Base-by-base conservation (phyloP, 2,888 invertebrate species). In the Diloba caeruleocephala region DNA sequence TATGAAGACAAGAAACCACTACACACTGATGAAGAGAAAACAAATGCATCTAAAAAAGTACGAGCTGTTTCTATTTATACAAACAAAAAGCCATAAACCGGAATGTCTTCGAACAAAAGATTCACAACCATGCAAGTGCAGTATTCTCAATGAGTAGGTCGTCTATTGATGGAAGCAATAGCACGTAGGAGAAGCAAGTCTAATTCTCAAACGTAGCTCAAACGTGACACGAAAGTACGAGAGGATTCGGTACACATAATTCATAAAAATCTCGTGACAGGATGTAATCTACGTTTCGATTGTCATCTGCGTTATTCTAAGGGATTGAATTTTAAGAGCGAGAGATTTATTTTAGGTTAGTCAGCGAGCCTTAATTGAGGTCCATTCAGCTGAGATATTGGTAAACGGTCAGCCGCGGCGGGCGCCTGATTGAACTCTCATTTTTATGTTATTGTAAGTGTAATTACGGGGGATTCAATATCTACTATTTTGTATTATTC, bases 371-470 rank as follows among this genome's bases (percentile, higher is more conserved):
- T 85, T 89, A 89, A 89, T 90, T 89, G 88, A 81, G 82, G 78
- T 76, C 84, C 76, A 87, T 89, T 90, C 85, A 89, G 71, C 75
- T 79, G 82, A 81, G 80, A 83, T 86, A 88, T 89, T 87, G 85
- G 81, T 81, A 81, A 82, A 79, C 79, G 84, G 82, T 79, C 84
- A 82, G 71, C 78, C 69, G 71, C 72, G 68, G 56, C 71, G 70
- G 57, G n/a, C 62, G 71, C 52, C 71, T 80, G 77, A 85, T 85
- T 77, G 75, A 79, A 76, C 73, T 79, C 74, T 78, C 67, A 76
- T 76, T 79, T 71, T 74, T 46, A 34, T 51, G 58, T 71, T 78
- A 78, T 77, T 79, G 74, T 74, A 56, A 53, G 59, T 66, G 70
- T 76, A 73, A 78, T 81, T 76, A 76, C 70, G 67, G 54, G 62